These are phyloP conservation scores for Caenorhabditis afra DNA, from an alignment of 2,888 invertebrate species.

Conservation along the genomic window DNA sequence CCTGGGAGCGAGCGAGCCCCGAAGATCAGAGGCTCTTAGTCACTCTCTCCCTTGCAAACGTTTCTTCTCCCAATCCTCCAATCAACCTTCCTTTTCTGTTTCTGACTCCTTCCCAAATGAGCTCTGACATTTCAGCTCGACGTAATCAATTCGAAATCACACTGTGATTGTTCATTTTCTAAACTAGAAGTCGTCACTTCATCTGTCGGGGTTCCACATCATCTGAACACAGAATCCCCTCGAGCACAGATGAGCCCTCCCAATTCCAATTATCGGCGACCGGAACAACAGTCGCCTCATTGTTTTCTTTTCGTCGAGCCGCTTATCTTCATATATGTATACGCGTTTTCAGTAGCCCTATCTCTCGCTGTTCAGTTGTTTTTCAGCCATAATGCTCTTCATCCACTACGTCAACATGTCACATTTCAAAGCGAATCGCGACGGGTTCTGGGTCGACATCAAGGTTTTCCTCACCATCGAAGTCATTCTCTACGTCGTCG, in stretches of 20 bases:
- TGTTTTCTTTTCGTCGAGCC: background rate
- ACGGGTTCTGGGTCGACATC: slow-evolving; percentile 21
- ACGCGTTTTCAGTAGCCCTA: background rate
- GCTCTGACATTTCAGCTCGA: no score
- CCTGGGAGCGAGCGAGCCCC: no score
- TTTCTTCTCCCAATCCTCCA: background rate
- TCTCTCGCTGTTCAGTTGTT: background rate
- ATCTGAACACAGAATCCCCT: background rate
- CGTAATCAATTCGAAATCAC: no score
- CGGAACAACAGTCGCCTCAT: slow-evolving; percentile 6
- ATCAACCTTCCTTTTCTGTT: no score
- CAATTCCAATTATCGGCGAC: slow-evolving; percentile 15
- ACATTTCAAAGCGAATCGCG: slow-evolving; percentile 17
- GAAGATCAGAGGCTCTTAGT: no score
- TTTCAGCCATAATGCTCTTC: slow-evolving; percentile 28
- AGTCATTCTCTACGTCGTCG: slow-evolving; percentile 30
- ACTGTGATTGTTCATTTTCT: no score
- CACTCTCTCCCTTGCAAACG: background rate
- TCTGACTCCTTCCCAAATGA: no score
- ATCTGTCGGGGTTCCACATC: no score
- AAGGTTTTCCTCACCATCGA: slow-evolving; percentile 37
- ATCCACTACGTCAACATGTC: slow-evolving; percentile 46
- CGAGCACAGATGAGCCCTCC: background rate
- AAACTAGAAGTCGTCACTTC: no score
- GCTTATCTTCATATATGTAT: background rate